These are phyloP conservation scores for Hypomecis atomaria DNA, from an alignment of 2,888 invertebrate genomes.

Conservation along the genomic window DNA sequence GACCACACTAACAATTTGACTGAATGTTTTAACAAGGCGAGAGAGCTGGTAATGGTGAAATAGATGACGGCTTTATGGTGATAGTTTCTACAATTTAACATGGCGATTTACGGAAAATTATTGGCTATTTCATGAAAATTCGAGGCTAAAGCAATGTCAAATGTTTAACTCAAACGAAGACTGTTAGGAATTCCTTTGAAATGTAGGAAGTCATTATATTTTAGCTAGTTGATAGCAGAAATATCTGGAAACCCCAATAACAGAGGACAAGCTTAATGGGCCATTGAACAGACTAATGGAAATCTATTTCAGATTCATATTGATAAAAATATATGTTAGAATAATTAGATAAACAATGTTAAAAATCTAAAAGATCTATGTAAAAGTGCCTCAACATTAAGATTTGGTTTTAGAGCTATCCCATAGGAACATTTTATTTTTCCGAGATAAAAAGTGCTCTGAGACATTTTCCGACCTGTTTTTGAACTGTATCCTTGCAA, in stretches of 20 bases:
- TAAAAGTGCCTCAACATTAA: too few species aligned
- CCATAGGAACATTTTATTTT: too few species aligned
- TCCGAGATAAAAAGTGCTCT: too few species aligned
- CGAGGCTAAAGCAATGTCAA: background rate
- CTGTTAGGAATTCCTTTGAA: constrained; percentile 1
- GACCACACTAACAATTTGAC: constrained; percentile 37
- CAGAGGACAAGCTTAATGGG: background rate
- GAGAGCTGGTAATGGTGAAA: constrained; percentile 33
- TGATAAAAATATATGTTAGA: too few species aligned
- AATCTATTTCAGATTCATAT: too few species aligned
- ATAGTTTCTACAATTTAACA: constrained; percentile 18
- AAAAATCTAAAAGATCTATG: too few species aligned
- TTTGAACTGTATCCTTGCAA: too few species aligned
- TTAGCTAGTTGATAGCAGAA: background rate
- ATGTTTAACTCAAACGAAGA: background rate
- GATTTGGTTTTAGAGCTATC: too few species aligned
- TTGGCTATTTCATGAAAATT: constrained; percentile 11
- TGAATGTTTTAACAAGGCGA: constrained; percentile 36
- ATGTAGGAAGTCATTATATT: background rate
- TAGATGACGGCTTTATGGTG: constrained; percentile 22
- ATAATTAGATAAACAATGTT: too few species aligned
- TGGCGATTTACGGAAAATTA: constrained; percentile 15
- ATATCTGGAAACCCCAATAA: background rate
- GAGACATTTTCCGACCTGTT: too few species aligned
- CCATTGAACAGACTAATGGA: background rate